A percentile compares a stretch with the other conserved stretches of the same genome.
phyloP scores from a whole-genome alignment of 2,113 vertebrate genomes.

The Tenrec ecaudatus region DNA sequence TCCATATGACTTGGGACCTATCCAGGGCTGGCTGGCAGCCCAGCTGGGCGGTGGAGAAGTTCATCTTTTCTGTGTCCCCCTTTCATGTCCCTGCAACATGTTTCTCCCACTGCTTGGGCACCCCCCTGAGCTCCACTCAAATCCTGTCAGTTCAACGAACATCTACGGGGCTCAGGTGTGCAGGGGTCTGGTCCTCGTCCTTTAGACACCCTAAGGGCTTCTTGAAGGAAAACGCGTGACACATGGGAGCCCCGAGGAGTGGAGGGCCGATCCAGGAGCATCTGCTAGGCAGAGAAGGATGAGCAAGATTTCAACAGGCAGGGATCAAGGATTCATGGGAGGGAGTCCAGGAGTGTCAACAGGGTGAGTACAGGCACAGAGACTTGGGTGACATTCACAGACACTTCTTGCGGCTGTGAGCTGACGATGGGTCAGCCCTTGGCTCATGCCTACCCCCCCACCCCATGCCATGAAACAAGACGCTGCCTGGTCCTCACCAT shows the following conservation, averaged over 20 bases:
- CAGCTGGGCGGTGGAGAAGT: conserved; percentile 20
- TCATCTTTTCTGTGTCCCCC: conserved; percentile 3
- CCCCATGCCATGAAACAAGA: neutral
- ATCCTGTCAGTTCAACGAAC: neutral
- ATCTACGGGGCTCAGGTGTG: neutral
- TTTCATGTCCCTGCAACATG: neutral
- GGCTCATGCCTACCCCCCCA: neutral
- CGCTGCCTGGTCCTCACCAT: neutral
- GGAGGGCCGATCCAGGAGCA: neutral
- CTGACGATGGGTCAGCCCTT: neutral
- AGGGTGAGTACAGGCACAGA: neutral
- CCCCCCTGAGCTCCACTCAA: neutral
- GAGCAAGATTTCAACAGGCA: neutral
- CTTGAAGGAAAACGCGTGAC: neutral
- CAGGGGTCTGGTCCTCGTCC: neutral
- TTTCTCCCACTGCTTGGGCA: neutral
- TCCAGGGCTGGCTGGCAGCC: conserved; percentile 38
- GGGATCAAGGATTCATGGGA: neutral
- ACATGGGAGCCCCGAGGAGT: neutral
- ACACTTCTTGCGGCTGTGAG: neutral
- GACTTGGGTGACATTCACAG: neutral
- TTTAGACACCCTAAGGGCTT: neutral
- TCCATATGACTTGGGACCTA: conserved; percentile 25
- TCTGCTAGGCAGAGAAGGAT: neutral
- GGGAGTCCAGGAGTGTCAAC: neutral